Conservation (phyloP, 1,140 invertebrate species). For the Atta cephalotes region DNA sequence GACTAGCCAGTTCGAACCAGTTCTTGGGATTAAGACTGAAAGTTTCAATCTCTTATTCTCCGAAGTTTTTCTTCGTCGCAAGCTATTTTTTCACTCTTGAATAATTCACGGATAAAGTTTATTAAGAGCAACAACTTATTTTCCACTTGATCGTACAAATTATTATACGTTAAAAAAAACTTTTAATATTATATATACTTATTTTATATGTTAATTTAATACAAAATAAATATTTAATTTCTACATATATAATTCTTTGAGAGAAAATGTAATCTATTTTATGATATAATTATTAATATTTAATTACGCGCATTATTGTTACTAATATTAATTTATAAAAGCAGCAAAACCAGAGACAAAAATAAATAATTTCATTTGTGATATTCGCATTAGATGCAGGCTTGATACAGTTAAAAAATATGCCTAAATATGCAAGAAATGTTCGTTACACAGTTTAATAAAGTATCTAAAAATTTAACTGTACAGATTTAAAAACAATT, state of each 20-base stretch:
- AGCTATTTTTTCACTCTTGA: slow-evolving; percentile 18
- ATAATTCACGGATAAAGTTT: slow-evolving; percentile 25
- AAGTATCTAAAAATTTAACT: too few species aligned
- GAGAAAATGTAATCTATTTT: neutral
- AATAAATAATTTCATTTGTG: slow-evolving; percentile 1
- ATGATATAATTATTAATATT: neutral
- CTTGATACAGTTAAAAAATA: neutral
- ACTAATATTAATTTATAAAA: neutral
- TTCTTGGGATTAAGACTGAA: slow-evolving; percentile 19
- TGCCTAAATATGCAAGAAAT: neutral
- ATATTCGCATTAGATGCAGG: neutral
- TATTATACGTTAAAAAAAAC: neutral
- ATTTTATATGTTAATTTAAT: neutral
- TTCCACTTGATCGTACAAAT: neutral
- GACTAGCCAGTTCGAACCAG: neutral
- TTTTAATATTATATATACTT: neutral
- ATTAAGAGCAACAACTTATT: slow-evolving; percentile 16
- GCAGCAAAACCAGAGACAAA: neutral
- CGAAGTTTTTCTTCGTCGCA: neutral
- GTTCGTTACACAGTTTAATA: neutral
- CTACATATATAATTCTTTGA: neutral
- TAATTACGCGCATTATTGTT: neutral
- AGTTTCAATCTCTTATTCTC: neutral
- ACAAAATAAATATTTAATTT: neutral
- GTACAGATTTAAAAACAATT: too few species aligned